Percentiles rank a stretch among this genome's conserved stretches.
phyloP scores from a whole-genome alignment of 2,888 invertebrate species.

The Cerceris rybyensis region DNA sequence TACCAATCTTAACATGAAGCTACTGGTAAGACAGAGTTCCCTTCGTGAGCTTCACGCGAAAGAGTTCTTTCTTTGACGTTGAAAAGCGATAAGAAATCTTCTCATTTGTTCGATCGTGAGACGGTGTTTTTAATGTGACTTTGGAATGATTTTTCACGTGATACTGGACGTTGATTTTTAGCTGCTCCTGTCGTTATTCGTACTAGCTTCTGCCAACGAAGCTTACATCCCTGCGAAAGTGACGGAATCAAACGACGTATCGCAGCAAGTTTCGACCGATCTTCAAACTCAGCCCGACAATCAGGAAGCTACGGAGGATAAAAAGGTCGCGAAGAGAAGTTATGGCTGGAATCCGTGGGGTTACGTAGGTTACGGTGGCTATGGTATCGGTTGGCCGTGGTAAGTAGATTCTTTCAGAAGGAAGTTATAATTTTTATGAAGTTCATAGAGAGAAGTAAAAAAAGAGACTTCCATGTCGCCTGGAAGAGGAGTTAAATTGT shows the following conservation, averaged over 20 bases:
- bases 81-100: background rate
- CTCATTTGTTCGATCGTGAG: background rate
- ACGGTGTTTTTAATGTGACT: background rate
- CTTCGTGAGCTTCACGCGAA: background rate
- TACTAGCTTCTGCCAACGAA: constrained; percentile 58
- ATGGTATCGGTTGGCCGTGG: constrained; percentile 68
- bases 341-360: constrained; percentile 62
- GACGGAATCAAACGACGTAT: constrained; percentile 45
- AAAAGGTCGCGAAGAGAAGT: constrained; percentile 70
- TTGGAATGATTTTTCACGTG: constrained; percentile 7
- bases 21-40: constrained; percentile 66
- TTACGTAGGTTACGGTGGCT: constrained; percentile 56
- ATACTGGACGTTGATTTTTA: constrained; percentile 48
- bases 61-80: background rate
- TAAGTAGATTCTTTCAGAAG: constrained; percentile 40
- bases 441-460: constrained; percentile 3
- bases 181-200: constrained; percentile 64
- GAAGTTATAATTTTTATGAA: constrained; percentile 10
- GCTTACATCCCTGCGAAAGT: constrained; percentile 46
- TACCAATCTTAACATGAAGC: constrained; percentile 68
- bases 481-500: background rate
- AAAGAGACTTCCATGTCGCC: constrained; percentile 5
- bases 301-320: constrained; percentile 53
- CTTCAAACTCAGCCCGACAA: constrained; percentile 44
- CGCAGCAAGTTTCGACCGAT: constrained; percentile 47